Conservation (phyloP, 2,113 vertebrate species). For the Gorsachius goisagi region DNA sequence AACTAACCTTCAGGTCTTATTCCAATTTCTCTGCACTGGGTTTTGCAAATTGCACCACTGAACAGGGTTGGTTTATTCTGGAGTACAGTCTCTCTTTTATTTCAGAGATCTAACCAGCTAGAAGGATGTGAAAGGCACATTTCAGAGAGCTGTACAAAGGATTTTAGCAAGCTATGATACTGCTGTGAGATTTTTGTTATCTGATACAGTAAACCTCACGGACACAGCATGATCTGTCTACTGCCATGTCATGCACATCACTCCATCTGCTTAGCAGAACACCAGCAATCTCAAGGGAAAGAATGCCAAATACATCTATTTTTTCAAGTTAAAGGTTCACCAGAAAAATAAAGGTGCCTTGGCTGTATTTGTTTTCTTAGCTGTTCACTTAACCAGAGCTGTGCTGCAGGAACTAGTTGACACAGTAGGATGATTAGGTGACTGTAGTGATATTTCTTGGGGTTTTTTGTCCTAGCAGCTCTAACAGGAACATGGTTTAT, state of each 20-base stretch:
- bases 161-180: constrained; percentile 4
- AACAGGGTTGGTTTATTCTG: constrained; percentile 6
- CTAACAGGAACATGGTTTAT: neutral
- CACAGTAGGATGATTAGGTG: neutral
- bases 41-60: constrained; percentile 3
- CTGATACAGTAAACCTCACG: neutral
- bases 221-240: neutral
- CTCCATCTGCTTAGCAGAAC: neutral
- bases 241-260: neutral
- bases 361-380: neutral
- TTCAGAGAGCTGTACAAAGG: neutral
- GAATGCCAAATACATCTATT: neutral
- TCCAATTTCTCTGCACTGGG: neutral
- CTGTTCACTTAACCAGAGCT: neutral
- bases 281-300: neutral
- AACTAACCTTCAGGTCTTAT: neutral
- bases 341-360: constrained; percentile 17
- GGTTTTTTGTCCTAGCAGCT: neutral
- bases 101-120: neutral
- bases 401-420: neutral
- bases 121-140: neutral
- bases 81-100: constrained; percentile 2
- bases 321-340: constrained; percentile 19
- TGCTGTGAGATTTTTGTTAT: neutral
- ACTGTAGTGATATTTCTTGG: neutral